Base-by-base conservation (phyloP, 1,140 invertebrate species). In the Nylanderia fulva region DNA sequence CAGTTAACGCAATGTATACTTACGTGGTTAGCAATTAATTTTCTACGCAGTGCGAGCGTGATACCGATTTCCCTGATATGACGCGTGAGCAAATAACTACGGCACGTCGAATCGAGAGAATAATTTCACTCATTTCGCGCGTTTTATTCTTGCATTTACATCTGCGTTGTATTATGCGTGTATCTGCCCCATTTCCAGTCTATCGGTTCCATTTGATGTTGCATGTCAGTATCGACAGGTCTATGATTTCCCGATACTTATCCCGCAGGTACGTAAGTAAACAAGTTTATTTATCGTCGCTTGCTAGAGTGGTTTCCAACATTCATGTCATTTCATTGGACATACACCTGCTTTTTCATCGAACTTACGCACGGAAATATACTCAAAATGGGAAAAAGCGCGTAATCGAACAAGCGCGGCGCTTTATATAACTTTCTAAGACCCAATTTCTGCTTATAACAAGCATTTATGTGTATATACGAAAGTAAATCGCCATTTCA, bases 121-220 rank as follows among this genome's bases (percentile, higher is more conserved):
- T 61, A 4, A 56, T 71, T 85, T 69, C 52, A 27, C 42, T 60
- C 58, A 69, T 75, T 85, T 85, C 39, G 42, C 61, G 2, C 52
- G 24, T 85, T 87, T 86, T 68, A 74, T 68, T 52, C 42, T 18
- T 24, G 11, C 24, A 42, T 42, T 42, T 39, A 29, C 21, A 66
- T 76, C 33, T 42, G 6, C 18, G 27, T 0, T 6, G 9, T 29
- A 36, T 48, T 29, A 60, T 45, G 27, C 39, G 66, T 71, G n/a
- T 36, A 76, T 42, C 72, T 61, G 45, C 18, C 45, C 48, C 36
- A 63, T 66, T 79, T 66, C 11, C 74, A 24, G 27, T 45, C 61
- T 85, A 76, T 85, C 74, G 21, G 60, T 68, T 58, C 61, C 61
- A 72, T 42, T 72, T 82, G 66, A 71, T 71, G 52, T 56, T 56